Evolutionary conservation across 2,113 vertebrate species (phyloP).

Genomic region (Oxyruncus cristatus): DNA sequence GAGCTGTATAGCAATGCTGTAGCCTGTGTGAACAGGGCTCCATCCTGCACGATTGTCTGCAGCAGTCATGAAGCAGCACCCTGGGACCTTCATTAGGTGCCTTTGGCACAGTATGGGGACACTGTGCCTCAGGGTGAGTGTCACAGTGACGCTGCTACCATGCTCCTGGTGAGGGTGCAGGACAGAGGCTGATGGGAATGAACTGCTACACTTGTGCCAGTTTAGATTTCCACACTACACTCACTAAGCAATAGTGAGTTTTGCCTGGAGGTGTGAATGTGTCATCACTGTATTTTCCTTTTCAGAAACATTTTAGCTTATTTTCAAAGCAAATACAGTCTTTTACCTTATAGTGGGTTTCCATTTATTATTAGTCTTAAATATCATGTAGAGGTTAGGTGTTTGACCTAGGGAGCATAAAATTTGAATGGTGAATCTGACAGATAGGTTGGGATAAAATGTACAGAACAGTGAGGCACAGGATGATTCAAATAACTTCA

Average conservation of each 20-base stretch:
- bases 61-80: not conserved
- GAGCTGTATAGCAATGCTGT: not conserved
- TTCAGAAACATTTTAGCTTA: not conserved
- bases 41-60: not conserved
- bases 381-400: not conserved
- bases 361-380: not conserved
- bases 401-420: not conserved
- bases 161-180: accelerated
- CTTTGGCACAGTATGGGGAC: not conserved
- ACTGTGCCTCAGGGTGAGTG: accelerated
- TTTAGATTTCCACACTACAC: accelerated
- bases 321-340: not conserved
- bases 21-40: not conserved
- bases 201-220: not conserved
- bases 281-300: not conserved
- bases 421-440: not conserved
- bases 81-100: too few species aligned
- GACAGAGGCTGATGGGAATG: not conserved
- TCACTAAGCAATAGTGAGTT: not conserved
- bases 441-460: not conserved
- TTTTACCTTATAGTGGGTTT: not conserved
- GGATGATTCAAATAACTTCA: not conserved
- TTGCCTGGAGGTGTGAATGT: not conserved
- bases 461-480: not conserved
- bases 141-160: not conserved